These are phyloP conservation scores for Rhynchomys soricoides DNA, from an alignment of 2,113 vertebrate genomes.

Conservation along the genomic window DNA sequence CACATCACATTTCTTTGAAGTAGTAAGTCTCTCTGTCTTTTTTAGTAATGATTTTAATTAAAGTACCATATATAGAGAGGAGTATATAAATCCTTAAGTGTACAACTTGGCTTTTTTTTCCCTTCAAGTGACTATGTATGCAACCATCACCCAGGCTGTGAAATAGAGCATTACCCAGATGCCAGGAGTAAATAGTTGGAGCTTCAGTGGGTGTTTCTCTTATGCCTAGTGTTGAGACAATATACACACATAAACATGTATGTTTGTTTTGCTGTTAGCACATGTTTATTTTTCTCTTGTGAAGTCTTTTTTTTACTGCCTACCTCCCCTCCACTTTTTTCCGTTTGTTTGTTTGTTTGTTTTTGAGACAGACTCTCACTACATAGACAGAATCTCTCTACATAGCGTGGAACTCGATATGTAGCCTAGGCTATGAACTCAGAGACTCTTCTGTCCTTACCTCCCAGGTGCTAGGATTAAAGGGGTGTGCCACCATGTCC, in stretches of 20 bases:
- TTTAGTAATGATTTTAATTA: slow-evolving; percentile 46
- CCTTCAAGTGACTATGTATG: not conserved
- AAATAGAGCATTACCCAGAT: not conserved
- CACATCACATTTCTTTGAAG: slow-evolving; percentile 27
- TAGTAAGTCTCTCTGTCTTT: slow-evolving; percentile 17
- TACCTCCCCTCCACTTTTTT: not conserved
- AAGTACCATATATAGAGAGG: not conserved
- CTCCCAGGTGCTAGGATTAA: not conserved
- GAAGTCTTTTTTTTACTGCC: not conserved
- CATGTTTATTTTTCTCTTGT: not conserved
- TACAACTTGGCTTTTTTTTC: slow-evolving; percentile 5
- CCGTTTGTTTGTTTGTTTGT: no score
- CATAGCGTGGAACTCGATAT: not conserved
- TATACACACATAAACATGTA: no score
- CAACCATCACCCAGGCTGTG: not conserved
- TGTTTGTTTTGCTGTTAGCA: not conserved
- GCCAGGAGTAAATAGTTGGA: not conserved
- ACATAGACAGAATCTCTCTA: not conserved
- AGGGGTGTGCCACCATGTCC: not conserved
- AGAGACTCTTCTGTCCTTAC: not conserved
- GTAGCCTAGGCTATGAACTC: not conserved
- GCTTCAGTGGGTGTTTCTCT: slow-evolving; percentile 9
- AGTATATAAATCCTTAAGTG: not conserved
- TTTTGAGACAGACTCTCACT: not conserved
- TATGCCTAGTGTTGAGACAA: not conserved